These are phyloP conservation scores for Botia almorhae DNA, from an alignment of 2,797 vertebrate genomes.

Conservation along the genomic window DNA sequence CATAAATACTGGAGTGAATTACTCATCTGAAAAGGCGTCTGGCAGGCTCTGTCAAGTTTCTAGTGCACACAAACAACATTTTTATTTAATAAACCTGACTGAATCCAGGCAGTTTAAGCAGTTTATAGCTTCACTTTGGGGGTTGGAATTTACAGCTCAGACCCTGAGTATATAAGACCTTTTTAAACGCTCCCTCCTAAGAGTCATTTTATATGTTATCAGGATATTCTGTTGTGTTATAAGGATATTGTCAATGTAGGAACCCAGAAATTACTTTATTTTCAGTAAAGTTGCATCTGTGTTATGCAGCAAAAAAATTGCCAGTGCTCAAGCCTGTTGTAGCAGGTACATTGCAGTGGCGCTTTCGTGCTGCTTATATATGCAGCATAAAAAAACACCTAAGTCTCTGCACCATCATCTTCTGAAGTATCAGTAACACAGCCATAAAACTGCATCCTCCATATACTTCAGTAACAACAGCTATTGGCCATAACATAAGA, in stretches of 20 bases:
- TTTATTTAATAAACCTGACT: not conserved
- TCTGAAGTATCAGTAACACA: not conserved
- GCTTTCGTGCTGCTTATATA: not conserved
- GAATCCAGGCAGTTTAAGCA: not conserved
- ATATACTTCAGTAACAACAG: not conserved
- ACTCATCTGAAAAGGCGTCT: not conserved
- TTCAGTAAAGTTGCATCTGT: not conserved
- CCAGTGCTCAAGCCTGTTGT: not conserved
- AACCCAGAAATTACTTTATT: not conserved
- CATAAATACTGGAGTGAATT: not conserved
- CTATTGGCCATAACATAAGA: not conserved
- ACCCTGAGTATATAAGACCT: no score
- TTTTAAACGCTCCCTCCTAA: no score
- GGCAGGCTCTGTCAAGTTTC: not conserved
- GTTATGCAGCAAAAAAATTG: not conserved
- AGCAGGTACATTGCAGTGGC: not conserved
- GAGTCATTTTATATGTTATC: no score
- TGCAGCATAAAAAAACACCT: not conserved
- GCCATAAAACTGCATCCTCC: not conserved
- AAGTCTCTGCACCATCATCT: constrained; percentile 6
- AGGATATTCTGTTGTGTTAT: not conserved
- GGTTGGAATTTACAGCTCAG: not conserved
- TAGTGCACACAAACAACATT: not conserved
- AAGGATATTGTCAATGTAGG: not conserved
- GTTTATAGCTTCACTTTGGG: constrained; percentile 2